Evolutionary conservation across 2,888 invertebrate genomes (phyloP).

Genomic region (Rhagonycha lutea): DNA sequence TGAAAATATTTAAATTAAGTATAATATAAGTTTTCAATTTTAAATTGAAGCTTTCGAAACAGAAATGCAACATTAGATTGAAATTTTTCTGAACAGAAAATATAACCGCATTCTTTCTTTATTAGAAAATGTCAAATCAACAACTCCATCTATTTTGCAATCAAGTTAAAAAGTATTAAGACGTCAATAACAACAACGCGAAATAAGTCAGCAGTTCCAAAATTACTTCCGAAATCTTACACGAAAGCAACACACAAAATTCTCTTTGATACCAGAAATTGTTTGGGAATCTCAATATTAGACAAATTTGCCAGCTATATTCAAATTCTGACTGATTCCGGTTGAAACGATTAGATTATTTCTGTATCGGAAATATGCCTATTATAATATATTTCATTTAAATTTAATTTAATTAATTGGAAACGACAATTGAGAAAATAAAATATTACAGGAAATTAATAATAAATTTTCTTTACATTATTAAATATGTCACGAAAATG

Average conservation of each 20-base stretch:
- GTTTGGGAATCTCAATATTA: not conserved
- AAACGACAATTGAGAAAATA: not conserved
- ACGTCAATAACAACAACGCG: not conserved
- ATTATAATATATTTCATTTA: not conserved
- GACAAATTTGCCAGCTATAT: not conserved
- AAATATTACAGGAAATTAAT: not conserved
- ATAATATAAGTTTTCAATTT: too few species aligned
- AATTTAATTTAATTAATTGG: not conserved
- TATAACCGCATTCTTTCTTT: too few species aligned
- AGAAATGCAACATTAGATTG: too few species aligned
- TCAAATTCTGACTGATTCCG: not conserved
- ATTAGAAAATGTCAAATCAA: not conserved
- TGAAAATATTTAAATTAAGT: too few species aligned
- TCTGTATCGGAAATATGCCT: not conserved
- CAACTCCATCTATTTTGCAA: not conserved
- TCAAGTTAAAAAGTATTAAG: not conserved
- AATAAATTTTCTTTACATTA: not conserved
- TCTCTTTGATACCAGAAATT: not conserved
- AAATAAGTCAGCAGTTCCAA: not conserved
- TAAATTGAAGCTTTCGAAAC: too few species aligned
- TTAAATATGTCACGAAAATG: conserved; percentile 2
- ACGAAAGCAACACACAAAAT: not conserved
- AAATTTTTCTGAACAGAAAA: too few species aligned
- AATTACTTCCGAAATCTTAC: not conserved
- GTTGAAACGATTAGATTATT: not conserved